Evolutionary conservation across 2,888 invertebrate genomes (phyloP).

Genomic region (Eupithecia insigniata): DNA sequence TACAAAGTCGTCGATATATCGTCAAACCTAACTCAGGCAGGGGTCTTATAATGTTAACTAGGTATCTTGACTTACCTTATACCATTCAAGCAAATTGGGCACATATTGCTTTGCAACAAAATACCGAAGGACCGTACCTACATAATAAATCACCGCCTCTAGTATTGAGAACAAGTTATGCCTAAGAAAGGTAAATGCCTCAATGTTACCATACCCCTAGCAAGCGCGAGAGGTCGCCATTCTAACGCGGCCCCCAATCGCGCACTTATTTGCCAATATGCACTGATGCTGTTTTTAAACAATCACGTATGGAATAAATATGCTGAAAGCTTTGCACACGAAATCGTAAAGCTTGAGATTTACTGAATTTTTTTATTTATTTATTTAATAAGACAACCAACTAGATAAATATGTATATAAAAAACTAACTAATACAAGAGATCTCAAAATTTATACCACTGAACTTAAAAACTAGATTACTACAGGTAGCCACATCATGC

Average conservation of each 20-base stretch:
- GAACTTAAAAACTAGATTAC: too few relatives aligned
- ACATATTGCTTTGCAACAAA: constrained; percentile 6
- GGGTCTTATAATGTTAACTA: background rate
- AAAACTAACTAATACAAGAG: too few relatives aligned
- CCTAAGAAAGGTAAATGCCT: constrained; percentile 83
- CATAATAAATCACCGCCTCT: constrained; percentile 78
- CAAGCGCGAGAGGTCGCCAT: constrained; percentile 71
- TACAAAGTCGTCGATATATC: background rate
- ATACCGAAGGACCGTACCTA: constrained; percentile 43
- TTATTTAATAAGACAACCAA: too few relatives aligned
- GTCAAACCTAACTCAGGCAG: background rate
- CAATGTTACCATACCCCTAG: constrained; percentile 56
- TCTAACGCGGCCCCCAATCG: constrained; percentile 78
- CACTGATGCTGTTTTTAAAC: constrained; percentile 41
- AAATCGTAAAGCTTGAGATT: background rate
- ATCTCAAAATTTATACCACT: too few relatives aligned
- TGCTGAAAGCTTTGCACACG: background rate
- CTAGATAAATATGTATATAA: too few relatives aligned
- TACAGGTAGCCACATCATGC: too few relatives aligned
- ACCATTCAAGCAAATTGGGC: constrained; percentile 5
- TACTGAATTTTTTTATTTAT: too few relatives aligned
- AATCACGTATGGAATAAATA: constrained; percentile 15
- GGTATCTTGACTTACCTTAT: background rate
- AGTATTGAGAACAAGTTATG: constrained; percentile 81
- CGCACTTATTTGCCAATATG: constrained; percentile 76